Evolutionary conservation across 1,140 invertebrate species (phyloP).

Genomic region (Drosophila aff.): DNA sequence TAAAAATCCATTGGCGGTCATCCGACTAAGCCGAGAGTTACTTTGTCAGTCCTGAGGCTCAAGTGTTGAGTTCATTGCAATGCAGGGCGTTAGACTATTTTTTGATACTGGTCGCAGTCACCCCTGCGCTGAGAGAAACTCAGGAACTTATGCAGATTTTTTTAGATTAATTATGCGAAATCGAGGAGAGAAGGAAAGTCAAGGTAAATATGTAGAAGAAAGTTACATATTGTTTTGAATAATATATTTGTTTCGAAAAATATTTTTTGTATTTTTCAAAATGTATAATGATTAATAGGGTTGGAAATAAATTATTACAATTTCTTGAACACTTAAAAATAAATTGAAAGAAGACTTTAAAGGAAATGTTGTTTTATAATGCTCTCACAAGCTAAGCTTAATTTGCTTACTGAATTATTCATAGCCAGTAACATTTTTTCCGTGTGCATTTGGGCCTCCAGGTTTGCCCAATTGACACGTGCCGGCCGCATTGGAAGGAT

Average conservation of each 20-base stretch:
- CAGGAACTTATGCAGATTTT: not conserved
- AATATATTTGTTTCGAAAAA: not conserved
- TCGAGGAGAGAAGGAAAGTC: not conserved
- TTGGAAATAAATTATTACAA: not conserved
- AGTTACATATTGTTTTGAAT: not conserved
- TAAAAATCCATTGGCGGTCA: constrained; percentile 83
- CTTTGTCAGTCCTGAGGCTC: constrained; percentile 71
- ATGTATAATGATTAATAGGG: not conserved
- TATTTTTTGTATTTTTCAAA: not conserved
- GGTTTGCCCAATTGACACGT: constrained; percentile 69
- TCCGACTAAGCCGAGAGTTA: constrained; percentile 73
- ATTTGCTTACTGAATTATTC: not conserved
- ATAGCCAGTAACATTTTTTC: constrained; percentile 2
- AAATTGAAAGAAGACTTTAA: not conserved
- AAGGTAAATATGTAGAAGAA: too few relatives aligned
- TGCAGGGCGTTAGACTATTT: constrained; percentile 54
- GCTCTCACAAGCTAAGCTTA: too few relatives aligned
- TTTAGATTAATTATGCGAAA: accelerated
- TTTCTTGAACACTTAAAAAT: too few relatives aligned
- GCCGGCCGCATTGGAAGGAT: constrained; percentile 48
- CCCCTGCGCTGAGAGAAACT: constrained; percentile 14
- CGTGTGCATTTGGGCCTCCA: constrained; percentile 12
- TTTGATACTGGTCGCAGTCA: constrained; percentile 20
- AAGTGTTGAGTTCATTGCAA: constrained; percentile 80
- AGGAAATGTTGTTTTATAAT: too few relatives aligned